Evolutionary conservation across 2,888 invertebrate genomes (phyloP), one percentile per base, ranked within the genome.

Genomic region (Drosophila neoperkinsi): DNA sequence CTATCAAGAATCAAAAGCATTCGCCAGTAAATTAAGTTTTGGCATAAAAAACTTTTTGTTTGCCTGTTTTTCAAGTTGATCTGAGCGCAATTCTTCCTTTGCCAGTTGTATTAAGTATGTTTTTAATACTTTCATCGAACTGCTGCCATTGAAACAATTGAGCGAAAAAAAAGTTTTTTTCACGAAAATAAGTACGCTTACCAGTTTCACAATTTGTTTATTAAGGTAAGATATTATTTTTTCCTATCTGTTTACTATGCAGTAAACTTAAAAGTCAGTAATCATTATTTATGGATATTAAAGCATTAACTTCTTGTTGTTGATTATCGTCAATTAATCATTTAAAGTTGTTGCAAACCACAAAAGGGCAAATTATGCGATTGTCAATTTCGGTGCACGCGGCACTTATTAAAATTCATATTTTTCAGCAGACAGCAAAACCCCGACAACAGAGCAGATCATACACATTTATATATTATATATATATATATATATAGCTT

Each of bases 311-410:
- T 51, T 64, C 55, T 62, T 80, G 57, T 46, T 68, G 55, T 52
- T 78, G 64, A 61, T 71, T 57, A 76, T 78, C 78, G 71, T 57
- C 71, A 75, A 78, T 80, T 81, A 81, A 81, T 79, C 74, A 81
- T 81, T 71, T 66, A 71, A 80, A 71, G 68, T 69, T 74, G 56
- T 56, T 59, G 63, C 28, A 38, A 53, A 69, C 67, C 71, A 71
- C 74, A 77, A 68, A 78, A 65, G 62, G 60, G 74, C 79, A 79
- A 77, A 81, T 79, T 81, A 78, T 81, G 67, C 62, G 62, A 51
- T 71, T 82, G 84, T 79, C 84, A 84, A 63, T 76, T 84, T 69
- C 84, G 77, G 68, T 71, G 77, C 72, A 84, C 71, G 78, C 63
- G 79, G 74, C 81, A 80, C 71, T 72, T 79, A 81, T 81, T 73